Base-by-base conservation (phyloP, 2,888 invertebrate genomes). In the Ceriagrion tenellum region DNA sequence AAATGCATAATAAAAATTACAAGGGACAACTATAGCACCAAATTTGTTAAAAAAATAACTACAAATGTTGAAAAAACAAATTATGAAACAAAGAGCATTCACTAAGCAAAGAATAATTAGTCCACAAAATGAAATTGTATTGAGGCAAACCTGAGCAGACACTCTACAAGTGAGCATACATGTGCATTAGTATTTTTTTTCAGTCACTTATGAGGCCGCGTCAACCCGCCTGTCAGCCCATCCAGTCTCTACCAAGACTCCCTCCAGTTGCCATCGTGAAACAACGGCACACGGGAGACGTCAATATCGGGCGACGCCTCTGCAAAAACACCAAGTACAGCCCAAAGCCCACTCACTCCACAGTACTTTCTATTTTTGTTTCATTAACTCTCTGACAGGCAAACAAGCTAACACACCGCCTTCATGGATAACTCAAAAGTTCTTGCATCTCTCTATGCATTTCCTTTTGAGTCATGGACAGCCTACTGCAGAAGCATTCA, bases 261-360 rank as follows among this genome's bases (percentile, higher is more conserved):
- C 95, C 96, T 95, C 96, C 96, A 96, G 95, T 95, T 96, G 95
- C 96, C 96, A 95, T 96, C 96, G 88, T 96, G 96, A 96, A 95
- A 96, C 95, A 96, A 95, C 95, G 96, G 96, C 95, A 96, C 96
- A 74, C 96, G 95, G 93, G 96, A 96, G 95, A 96, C 96, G 95
- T 96, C 96, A 59, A 96, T 96, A 95, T 96, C 96, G 55, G 95
- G 95, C n/a, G 96, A 95, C 90, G 95, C 90, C 95, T 96, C 96
- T 96, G 96, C 95, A 96, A 96, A 93, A 93, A 93, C 69, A 93
- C 93, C 63, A 47, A 63, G 69, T 69, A 69, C 35, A 93, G 69
- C 63, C 69, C 93, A 63, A 93, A 93, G 69, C 93, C 81, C 93
- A 69, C 74, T 93, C 93, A 93, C 93, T 74, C 47, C 93, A 93